Conservation (phyloP, 2,797 vertebrate species). For the Amniataba percoides region DNA sequence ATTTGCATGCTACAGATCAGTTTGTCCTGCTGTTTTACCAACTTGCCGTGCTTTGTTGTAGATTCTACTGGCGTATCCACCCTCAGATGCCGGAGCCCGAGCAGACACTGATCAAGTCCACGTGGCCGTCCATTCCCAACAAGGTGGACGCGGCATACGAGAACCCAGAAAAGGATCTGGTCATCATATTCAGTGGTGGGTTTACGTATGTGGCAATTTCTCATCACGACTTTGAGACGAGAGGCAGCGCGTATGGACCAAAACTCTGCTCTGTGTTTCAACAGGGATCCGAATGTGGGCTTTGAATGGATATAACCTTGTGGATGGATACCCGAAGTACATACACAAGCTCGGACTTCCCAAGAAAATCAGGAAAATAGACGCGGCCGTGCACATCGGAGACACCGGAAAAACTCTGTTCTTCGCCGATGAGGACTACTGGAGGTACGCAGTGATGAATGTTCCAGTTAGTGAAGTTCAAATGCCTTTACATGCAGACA, state of each 20-base stretch:
- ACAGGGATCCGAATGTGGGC: constrained; percentile 95
- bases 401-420: constrained; percentile 92
- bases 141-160: constrained; percentile 96
- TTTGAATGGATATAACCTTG: constrained; percentile 91
- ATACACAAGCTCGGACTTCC: constrained; percentile 94
- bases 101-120: constrained; percentile 89
- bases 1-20: background rate
- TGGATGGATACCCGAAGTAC: constrained; percentile 94
- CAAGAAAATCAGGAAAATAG: constrained; percentile 89
- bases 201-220: background rate
- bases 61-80: constrained; percentile 96
- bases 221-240: background rate
- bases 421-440: constrained; percentile 92
- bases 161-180: constrained; percentile 87
- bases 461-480: background rate
- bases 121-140: constrained; percentile 94
- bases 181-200: constrained; percentile 86
- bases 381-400: constrained; percentile 90
- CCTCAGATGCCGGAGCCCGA: constrained; percentile 92
- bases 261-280: constrained; percentile 21
- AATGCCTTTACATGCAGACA: background rate
- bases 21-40: background rate
- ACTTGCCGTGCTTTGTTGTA: constrained; percentile 61
- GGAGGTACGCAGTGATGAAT: constrained; percentile 86
- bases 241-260: background rate